phyloP scores from a whole-genome alignment of 2,888 invertebrate species.

The Pilophorus perplexus region DNA sequence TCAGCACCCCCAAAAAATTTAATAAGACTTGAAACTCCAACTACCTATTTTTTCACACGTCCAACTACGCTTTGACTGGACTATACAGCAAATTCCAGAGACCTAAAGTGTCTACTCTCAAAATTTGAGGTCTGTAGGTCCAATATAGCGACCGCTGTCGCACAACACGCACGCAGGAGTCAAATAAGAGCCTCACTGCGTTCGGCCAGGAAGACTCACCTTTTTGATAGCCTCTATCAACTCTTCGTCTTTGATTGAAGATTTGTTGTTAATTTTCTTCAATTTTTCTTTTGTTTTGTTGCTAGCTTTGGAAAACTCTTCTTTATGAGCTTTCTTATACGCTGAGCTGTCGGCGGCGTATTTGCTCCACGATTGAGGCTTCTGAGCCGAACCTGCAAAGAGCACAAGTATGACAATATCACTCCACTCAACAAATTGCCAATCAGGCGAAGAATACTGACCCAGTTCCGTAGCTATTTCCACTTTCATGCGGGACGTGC shows the following conservation, averaged over 20 bases:
- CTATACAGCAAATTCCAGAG: no score
- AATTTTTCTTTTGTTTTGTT: constrained; percentile 50
- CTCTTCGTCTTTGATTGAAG: constrained; percentile 55
- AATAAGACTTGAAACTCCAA: no score
- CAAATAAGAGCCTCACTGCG: background rate
- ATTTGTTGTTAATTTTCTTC: constrained; percentile 49
- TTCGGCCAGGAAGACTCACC: constrained; percentile 53
- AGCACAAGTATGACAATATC: no score
- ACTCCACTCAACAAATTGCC: background rate
- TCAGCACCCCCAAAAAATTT: no score
- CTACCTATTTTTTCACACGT: no score
- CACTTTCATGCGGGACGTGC: constrained; percentile 70
- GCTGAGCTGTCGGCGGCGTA: constrained; percentile 75
- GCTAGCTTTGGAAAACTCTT: constrained; percentile 50
- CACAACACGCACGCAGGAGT: no score
- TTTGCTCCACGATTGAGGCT: constrained; percentile 92
- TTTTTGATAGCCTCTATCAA: constrained; percentile 66
- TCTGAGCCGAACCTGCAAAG: constrained; percentile 60
- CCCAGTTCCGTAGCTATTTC: constrained; percentile 49
- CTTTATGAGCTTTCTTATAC: constrained; percentile 57
- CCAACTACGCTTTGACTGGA: no score
- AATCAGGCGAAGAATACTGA: constrained; percentile 31
- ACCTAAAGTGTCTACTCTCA: no score
- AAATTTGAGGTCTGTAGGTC: no score
- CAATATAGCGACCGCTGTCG: no score